Conservation (phyloP, 1,140 invertebrate species). For the Eufriesea mexicana region DNA sequence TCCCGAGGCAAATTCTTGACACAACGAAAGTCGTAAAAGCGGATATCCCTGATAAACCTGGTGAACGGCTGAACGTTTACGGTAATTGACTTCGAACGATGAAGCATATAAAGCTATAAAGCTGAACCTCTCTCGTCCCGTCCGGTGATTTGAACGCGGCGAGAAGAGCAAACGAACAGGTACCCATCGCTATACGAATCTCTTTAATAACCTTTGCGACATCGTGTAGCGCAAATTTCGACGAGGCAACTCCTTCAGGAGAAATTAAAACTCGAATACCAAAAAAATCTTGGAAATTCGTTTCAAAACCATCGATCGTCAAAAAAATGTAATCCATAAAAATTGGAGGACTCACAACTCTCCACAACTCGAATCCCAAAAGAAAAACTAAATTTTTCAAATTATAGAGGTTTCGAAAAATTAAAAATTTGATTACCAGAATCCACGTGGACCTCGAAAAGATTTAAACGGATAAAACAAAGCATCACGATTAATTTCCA, state of each 20-base stretch:
- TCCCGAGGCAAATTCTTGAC: not conserved
- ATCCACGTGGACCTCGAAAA: no score
- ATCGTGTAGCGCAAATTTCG: not conserved
- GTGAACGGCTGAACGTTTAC: conserved; percentile 12
- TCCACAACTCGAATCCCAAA: no score
- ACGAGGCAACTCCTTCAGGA: no score
- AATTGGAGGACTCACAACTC: no score
- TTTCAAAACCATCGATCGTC: not conserved
- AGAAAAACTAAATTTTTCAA: no score
- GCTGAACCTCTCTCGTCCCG: not conserved
- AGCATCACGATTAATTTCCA: no score
- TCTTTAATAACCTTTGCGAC: not conserved
- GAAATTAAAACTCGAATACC: no score
- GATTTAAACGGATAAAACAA: no score
- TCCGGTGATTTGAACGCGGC: conserved; percentile 20
- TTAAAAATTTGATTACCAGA: no score
- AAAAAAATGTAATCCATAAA: no score
- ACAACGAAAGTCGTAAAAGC: not conserved
- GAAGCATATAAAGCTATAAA: not conserved
- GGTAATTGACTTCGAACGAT: conserved; percentile 9
- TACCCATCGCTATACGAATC: not conserved
- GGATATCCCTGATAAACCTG: conserved; percentile 3
- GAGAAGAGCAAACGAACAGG: not conserved
- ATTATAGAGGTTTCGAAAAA: no score
- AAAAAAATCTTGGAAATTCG: not conserved